phyloP scores from a whole-genome alignment of 2,113 vertebrate species.

The Nansenia antarctica region DNA sequence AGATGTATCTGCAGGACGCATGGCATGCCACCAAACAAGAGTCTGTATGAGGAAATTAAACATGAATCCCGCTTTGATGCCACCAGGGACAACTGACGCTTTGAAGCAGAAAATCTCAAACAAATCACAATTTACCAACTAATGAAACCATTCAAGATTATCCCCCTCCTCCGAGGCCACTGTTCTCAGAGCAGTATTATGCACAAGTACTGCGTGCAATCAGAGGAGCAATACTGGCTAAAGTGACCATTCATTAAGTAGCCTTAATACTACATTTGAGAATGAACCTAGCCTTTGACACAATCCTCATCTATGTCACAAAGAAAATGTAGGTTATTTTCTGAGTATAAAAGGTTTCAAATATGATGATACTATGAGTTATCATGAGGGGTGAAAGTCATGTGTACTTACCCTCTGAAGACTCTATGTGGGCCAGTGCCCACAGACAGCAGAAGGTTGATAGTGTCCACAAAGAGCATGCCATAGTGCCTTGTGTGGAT shows the following conservation, averaged over 20 bases:
- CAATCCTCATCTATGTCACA: conserved; percentile 9
- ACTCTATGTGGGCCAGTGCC: conserved; percentile 88
- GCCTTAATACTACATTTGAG: conserved; percentile 20
- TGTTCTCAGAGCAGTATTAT: conserved; percentile 53
- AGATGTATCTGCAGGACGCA: no score
- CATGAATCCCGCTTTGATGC: conserved; percentile 56
- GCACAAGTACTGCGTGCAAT: conserved; percentile 48
- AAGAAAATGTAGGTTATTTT: not conserved
- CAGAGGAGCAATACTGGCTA: conserved; percentile 38
- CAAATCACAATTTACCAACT: conserved; percentile 68
- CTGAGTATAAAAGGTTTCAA: conserved; percentile 16
- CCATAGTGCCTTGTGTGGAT: conserved; percentile 87
- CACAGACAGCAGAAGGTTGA: conserved; percentile 90
- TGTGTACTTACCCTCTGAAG: conserved; percentile 90
- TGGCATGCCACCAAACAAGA: conserved; percentile 45
- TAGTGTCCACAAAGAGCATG: conserved; percentile 91
- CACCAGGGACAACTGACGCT: conserved; percentile 62
- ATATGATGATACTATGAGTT: not conserved
- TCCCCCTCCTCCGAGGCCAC: conserved; percentile 53
- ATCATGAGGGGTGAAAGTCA: not conserved
- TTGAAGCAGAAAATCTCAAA: conserved; percentile 67
- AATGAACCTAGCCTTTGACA: not conserved
- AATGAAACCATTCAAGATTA: conserved; percentile 66
- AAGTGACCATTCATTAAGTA: conserved; percentile 18
- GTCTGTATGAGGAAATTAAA: conserved; percentile 53